These are phyloP conservation scores for Patiria pectinifera DNA, from an alignment of 53 echinoderm and acorn worm genomes.

Conservation along the genomic window DNA sequence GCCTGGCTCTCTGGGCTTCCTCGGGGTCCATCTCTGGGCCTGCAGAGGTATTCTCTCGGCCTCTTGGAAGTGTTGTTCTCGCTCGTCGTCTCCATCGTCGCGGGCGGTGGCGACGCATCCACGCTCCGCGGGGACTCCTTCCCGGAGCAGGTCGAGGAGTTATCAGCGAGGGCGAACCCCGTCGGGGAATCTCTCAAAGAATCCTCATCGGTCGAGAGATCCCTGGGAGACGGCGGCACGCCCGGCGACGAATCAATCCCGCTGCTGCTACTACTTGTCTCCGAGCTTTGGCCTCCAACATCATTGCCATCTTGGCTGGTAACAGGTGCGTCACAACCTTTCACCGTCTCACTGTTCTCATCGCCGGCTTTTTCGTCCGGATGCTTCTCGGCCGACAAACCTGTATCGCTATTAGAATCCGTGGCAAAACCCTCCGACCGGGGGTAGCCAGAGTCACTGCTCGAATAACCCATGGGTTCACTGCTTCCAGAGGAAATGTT, in stretches of 20 bases:
- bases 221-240: neutral
- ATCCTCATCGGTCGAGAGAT: neutral
- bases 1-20: slow-evolving; percentile 28
- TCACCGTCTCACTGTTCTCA: neutral
- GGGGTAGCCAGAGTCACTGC: slow-evolving; percentile 6
- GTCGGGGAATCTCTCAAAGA: neutral
- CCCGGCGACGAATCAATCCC: neutral
- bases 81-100: neutral
- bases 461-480: neutral
- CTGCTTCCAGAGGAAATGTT: neutral
- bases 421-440: neutral
- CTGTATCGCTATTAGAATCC: neutral
- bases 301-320: neutral
- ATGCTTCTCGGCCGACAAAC: neutral
- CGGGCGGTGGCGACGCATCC: neutral
- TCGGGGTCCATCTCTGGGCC: neutral
- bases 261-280: neutral
- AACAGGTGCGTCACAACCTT: neutral
- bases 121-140: neutral
- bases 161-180: neutral
- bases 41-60: neutral
- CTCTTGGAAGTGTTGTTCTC: neutral
- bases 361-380: neutral
- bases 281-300: neutral
- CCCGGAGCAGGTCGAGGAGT: neutral